Evolutionary conservation across 1,140 invertebrate species (phyloP).

Genomic region (Onthophagus taurus): DNA sequence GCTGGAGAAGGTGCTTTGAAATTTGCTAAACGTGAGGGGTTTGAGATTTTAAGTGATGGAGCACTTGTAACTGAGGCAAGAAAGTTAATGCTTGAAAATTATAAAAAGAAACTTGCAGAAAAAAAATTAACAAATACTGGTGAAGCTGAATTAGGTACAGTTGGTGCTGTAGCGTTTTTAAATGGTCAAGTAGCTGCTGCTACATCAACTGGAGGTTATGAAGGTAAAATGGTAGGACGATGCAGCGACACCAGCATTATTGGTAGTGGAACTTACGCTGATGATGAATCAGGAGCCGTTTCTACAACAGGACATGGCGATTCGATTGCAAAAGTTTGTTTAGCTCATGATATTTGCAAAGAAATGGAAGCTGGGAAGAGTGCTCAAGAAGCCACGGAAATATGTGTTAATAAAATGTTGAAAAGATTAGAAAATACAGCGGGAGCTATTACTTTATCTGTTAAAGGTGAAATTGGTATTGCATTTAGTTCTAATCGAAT

Average conservation of each 20-base stretch:
- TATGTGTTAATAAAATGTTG: slow-evolving; percentile 52
- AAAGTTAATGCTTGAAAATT: slow-evolving; percentile 2
- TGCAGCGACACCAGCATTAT: slow-evolving; percentile 56
- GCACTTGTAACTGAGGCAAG: slow-evolving; percentile 11
- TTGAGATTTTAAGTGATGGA: slow-evolving; percentile 44
- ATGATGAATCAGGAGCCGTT: slow-evolving; percentile 30
- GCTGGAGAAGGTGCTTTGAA: slow-evolving; percentile 58
- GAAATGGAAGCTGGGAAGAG: slow-evolving; percentile 49
- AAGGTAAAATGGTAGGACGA: slow-evolving; percentile 52
- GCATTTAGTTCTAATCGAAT: slow-evolving; percentile 60
- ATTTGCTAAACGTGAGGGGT: slow-evolving; percentile 51
- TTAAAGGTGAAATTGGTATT: slow-evolving; percentile 53
- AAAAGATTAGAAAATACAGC: slow-evolving; percentile 54
- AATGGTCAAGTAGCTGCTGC: slow-evolving; percentile 49
- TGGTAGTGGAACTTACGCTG: slow-evolving; percentile 40
- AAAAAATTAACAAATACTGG: too few relatives aligned
- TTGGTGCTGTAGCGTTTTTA: slow-evolving; percentile 40
- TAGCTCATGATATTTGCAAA: slow-evolving; percentile 56
- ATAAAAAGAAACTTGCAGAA: slow-evolving; percentile 2
- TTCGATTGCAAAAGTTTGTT: slow-evolving; percentile 57
- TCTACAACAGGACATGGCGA: slow-evolving; percentile 56
- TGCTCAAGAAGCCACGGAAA: slow-evolving; percentile 48
- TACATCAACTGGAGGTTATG: slow-evolving; percentile 60
- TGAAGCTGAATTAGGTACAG: slow-evolving; percentile 13
- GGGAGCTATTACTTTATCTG: slow-evolving; percentile 59